Evolutionary conservation across 2,797 vertebrate species (phyloP).

Genomic region (Hypotaenidia philippensis): DNA sequence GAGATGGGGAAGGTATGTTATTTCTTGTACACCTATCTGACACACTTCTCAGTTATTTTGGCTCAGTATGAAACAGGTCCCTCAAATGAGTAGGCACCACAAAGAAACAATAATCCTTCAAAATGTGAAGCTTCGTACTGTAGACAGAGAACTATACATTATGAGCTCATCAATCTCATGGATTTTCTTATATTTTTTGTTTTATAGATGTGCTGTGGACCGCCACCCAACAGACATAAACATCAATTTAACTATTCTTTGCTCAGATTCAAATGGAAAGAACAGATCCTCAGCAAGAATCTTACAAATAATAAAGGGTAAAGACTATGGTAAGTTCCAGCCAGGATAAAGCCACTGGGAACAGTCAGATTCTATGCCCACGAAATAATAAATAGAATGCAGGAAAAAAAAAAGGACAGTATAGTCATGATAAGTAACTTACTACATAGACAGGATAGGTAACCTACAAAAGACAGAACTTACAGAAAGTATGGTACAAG

Average conservation of each 20-base stretch:
- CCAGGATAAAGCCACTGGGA: constrained; percentile 5
- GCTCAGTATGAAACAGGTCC: not conserved
- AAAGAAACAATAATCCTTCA: not conserved
- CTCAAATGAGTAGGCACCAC: not conserved
- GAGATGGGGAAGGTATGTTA: not conserved
- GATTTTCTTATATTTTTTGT: constrained; percentile 7
- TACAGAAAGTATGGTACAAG: not conserved
- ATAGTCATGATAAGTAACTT: not conserved
- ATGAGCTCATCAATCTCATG: not conserved
- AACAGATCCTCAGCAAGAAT: constrained; percentile 94
- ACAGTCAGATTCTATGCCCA: not conserved
- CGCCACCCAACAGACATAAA: constrained; percentile 87
- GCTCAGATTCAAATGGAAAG: constrained; percentile 93
- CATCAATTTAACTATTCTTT: constrained; percentile 93
- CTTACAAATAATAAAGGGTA: constrained; percentile 93
- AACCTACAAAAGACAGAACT: not conserved
- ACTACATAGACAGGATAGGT: not conserved
- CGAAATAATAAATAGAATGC: constrained; percentile 7
- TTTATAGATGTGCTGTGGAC: constrained; percentile 93
- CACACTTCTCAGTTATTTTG: not conserved
- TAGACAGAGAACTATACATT: not conserved
- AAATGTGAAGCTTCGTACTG: not conserved
- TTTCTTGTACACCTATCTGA: not conserved
- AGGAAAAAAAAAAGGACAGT: not conserved
- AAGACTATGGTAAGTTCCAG: constrained; percentile 93